Evolutionary conservation across 2,797 vertebrate species (phyloP).

Genomic region (Gila robusta): DNA sequence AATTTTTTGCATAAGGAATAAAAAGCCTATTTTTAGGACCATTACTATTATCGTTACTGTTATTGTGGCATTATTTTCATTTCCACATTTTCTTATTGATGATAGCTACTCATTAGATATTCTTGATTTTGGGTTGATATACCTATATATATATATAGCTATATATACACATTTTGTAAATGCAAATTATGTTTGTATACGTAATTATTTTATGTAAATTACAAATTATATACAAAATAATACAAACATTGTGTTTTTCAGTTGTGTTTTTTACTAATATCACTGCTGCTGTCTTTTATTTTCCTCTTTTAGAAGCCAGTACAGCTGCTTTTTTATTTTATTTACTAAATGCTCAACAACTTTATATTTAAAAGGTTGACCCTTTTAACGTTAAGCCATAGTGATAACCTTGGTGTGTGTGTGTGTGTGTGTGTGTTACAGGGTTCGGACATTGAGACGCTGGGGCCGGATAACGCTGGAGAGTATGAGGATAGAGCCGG

Average conservation of each 20-base stretch:
- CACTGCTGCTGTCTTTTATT: background rate
- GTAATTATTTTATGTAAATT: too few relatives aligned
- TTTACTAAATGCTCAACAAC: background rate
- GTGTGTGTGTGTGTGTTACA: slow-evolving; percentile 61
- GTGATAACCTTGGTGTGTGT: background rate
- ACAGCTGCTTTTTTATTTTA: background rate
- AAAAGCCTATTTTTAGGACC: too few relatives aligned
- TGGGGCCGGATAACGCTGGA: slow-evolving; percentile 78
- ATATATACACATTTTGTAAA: too few relatives aligned
- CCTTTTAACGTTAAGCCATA: background rate
- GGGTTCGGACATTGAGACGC: slow-evolving; percentile 92
- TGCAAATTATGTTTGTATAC: too few relatives aligned
- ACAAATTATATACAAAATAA: too few relatives aligned
- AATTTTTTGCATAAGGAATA: background rate
- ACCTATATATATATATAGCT: too few relatives aligned
- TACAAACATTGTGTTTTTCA: too few relatives aligned
- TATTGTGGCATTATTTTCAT: too few relatives aligned
- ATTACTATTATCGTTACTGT: too few relatives aligned
- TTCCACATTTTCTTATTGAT: too few relatives aligned
- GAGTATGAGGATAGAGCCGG: slow-evolving; percentile 73
- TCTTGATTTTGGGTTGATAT: too few relatives aligned
- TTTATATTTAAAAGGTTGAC: background rate
- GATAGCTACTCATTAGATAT: too few relatives aligned
- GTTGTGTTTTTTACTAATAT: background rate
- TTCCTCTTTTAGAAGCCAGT: background rate